Evolutionary conservation across 2,888 invertebrate genomes (phyloP), one percentile per base, ranked within the genome.

Genomic region (Parnassius apollo): DNA sequence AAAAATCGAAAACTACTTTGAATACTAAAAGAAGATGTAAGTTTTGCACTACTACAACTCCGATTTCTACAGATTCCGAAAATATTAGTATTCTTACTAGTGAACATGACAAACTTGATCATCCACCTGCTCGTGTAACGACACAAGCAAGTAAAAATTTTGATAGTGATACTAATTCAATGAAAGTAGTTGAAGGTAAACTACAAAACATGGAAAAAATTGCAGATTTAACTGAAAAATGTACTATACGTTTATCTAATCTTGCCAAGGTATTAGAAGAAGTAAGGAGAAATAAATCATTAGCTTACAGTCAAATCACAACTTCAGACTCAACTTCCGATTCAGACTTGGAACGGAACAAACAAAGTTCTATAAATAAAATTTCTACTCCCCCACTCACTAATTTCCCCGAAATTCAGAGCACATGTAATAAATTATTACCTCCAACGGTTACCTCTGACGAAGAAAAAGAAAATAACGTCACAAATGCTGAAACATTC

Each of bases 141-240:
- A 88, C 87, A 25, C 90, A 90, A 74, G 88, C 91, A 18, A 82
- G 74, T 53, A 73, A 73, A 8, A 49, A n/a, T 55, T 71, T 77
- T 59, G 83, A 83, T 50, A 70, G 73, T 55, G 88, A 90, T 71
- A 72, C 76, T 2, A 83, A 88, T 69, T 83, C 82, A 59, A 82
- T 88, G 71, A 85, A 83, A 74, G 61, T 87, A 64, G 91, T 86
- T 42, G 88, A 90, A 76, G 80, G 84, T 57, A 90, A 91, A 78
- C 77, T 90, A 57, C 85, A 90, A 68, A 91, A 91, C 68, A 91
- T 91, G 85, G 91, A 91, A 70, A 91, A 90, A 79, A 90, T 91
- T 57, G 91, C 91, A 13, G 85, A 88, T 68, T 76, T 91, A 35
- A 91, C 91, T 8, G 90, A 91, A 72, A 88, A 87, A 75, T 92